Conservation (phyloP, 37 sponge, comb jelly and placozoan genomes). For the Chondrilla cf. caribensis region DNA sequence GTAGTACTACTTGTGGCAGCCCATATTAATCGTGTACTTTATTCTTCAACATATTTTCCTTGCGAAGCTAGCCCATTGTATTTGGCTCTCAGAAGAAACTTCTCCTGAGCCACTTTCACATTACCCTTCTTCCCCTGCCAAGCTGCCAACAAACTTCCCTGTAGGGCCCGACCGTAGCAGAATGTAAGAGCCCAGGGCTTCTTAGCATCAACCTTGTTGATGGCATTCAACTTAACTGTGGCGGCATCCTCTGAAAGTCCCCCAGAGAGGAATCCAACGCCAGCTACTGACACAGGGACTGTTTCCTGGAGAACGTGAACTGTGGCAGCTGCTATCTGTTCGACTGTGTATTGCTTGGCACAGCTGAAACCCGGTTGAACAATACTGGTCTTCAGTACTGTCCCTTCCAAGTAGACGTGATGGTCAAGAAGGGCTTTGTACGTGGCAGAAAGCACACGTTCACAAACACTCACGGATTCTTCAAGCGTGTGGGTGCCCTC, state of each 20-base stretch:
- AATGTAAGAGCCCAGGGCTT: conserved; percentile 95
- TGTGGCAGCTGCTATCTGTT: conserved; percentile 85
- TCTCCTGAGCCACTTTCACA: conserved; percentile 76
- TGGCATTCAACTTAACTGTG: conserved; percentile 88
- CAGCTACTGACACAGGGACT: conserved; percentile 95
- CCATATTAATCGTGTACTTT: too few relatives aligned
- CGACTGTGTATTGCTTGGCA: conserved; percentile 73
- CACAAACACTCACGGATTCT: conserved; percentile 69
- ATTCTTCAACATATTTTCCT: conserved; percentile 88
- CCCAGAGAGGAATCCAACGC: conserved; percentile 95
- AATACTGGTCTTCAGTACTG: conserved; percentile 97
- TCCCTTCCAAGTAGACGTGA: conserved; percentile 94
- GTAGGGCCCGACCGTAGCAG: conserved; percentile 95
- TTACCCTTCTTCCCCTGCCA: conserved; percentile 95
- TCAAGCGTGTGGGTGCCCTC: conserved; percentile 88
- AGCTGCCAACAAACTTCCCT: conserved; percentile 83
- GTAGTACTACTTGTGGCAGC: too few relatives aligned
- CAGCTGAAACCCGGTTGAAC: conserved; percentile 86
- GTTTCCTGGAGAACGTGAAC: conserved; percentile 81
- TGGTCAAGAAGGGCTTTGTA: conserved; percentile 96
- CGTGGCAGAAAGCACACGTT: conserved; percentile 81
- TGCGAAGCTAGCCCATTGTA: conserved; percentile 88
- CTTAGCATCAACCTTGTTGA: conserved; percentile 73
- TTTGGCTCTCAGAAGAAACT: conserved; percentile 76
- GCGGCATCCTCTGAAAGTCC: conserved; percentile 94